Percentiles rank a stretch among this genome's conserved stretches.
phyloP scores from a whole-genome alignment of 2,797 vertebrate genomes.

The Pipistrellus nathusii region DNA sequence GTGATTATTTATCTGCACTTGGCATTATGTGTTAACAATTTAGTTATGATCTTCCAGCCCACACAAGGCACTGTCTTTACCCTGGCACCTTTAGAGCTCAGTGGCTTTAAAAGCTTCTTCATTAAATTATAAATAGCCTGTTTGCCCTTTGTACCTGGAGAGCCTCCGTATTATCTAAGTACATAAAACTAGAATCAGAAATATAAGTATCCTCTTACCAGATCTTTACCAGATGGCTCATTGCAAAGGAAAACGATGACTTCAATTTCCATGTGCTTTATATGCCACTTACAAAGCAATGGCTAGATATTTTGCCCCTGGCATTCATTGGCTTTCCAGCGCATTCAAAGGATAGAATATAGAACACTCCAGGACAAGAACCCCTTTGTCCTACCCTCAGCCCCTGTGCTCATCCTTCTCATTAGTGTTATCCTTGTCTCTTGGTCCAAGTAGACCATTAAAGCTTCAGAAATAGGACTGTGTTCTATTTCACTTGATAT shows the following conservation, averaged over 20 bases:
- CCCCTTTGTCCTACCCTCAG: neutral
- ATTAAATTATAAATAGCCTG: neutral
- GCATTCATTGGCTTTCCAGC: neutral
- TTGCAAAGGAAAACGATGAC: neutral
- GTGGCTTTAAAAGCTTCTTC: neutral
- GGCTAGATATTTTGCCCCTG: neutral
- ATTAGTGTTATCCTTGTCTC: neutral
- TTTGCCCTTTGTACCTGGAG: neutral
- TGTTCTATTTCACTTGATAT: neutral
- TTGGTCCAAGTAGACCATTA: neutral
- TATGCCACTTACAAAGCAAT: neutral
- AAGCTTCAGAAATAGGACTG: neutral
- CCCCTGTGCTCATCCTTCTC: no score
- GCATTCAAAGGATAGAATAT: neutral
- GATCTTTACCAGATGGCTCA: neutral
- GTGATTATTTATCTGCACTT: neutral
- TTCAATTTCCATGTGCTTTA: neutral
- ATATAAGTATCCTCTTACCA: neutral
- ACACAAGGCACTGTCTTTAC: neutral
- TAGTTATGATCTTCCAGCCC: neutral
- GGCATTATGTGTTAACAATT: neutral
- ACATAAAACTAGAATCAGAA: neutral
- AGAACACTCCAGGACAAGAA: neutral
- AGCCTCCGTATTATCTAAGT: no score
- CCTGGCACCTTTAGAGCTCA: neutral